These are phyloP conservation scores for Cyrtodaria siliqua DNA, from an alignment of 2,888 invertebrate species.

Conservation along the genomic window DNA sequence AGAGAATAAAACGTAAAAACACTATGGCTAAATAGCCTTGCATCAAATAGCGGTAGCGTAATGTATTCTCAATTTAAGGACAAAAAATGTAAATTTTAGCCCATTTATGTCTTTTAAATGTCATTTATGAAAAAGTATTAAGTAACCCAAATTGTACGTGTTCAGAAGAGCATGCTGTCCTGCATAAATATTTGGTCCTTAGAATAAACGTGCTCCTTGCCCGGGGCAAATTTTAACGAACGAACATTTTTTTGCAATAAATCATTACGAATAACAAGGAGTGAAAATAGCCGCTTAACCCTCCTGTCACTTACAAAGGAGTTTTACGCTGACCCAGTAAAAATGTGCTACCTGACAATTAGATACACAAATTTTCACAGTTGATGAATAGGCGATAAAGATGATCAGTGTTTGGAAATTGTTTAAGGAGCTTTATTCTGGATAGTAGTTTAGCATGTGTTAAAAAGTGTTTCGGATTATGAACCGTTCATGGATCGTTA, in stretches of 20 bases:
- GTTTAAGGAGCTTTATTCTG: constrained; percentile 27
- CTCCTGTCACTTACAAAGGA: constrained; percentile 22
- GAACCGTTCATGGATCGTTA: constrained; percentile 33
- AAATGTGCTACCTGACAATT: constrained; percentile 18
- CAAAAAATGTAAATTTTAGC: too few species aligned
- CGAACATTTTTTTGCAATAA: constrained; percentile 24
- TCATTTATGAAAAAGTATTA: neutral
- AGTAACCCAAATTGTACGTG: neutral
- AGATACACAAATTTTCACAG: constrained; percentile 44
- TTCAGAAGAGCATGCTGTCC: neutral
- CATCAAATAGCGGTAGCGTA: constrained; percentile 1
- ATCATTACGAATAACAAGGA: constrained; percentile 40
- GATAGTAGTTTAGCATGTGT: constrained; percentile 32
- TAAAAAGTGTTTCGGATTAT: constrained; percentile 24
- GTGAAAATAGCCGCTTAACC: constrained; percentile 39
- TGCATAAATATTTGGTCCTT: neutral
- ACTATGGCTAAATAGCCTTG: constrained; percentile 21
- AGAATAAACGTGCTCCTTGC: neutral
- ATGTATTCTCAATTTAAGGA: neutral
- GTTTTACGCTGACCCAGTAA: constrained; percentile 26
- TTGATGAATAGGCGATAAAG: constrained; percentile 40
- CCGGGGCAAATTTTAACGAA: constrained; percentile 17
- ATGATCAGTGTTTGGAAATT: constrained; percentile 13
- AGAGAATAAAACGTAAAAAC: constrained; percentile 19
- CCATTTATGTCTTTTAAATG: too few species aligned